These are phyloP conservation scores for Pangasius macronema DNA, from an alignment of 2,797 vertebrate species.

Conservation along the genomic window DNA sequence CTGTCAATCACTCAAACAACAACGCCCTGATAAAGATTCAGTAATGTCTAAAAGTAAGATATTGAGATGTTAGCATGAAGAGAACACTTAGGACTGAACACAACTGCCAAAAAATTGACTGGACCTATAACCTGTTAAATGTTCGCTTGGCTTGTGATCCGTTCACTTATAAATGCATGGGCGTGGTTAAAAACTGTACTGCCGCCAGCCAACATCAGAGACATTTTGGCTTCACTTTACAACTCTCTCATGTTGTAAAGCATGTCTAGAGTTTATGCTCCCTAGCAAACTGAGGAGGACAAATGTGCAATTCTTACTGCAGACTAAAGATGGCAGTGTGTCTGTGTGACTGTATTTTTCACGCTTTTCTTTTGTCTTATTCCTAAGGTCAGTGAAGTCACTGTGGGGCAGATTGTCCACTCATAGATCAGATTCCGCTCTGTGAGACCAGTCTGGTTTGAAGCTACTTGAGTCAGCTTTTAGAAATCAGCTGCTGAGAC, in stretches of 20 bases:
- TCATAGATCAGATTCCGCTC: constrained; percentile 25
- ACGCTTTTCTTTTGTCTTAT: constrained; percentile 43
- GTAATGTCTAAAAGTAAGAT: neutral
- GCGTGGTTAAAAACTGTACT: neutral
- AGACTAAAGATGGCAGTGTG: constrained; percentile 60
- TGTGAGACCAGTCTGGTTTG: neutral
- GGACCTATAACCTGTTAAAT: constrained; percentile 3
- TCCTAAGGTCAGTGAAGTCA: constrained; percentile 31
- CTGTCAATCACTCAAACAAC: neutral
- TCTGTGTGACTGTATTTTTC: constrained; percentile 6
- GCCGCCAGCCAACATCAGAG: neutral
- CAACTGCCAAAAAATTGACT: neutral
- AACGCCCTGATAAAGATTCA: neutral
- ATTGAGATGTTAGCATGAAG: neutral
- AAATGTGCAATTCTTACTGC: neutral
- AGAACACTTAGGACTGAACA: neutral
- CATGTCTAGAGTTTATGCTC: neutral
- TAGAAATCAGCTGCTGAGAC: constrained; percentile 28
- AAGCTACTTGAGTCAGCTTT: constrained; percentile 35
- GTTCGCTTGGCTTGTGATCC: neutral
- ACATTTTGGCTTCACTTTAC: constrained; percentile 14
- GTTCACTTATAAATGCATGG: neutral
- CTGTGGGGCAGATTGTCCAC: constrained; percentile 25
- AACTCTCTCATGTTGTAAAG: neutral
- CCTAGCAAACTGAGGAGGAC: neutral